A percentile compares a stretch with the other conserved stretches of the same genome.
Conservation (phyloP, 2,888 invertebrate genomes). For the Eudasyphora cyanicolor region DNA sequence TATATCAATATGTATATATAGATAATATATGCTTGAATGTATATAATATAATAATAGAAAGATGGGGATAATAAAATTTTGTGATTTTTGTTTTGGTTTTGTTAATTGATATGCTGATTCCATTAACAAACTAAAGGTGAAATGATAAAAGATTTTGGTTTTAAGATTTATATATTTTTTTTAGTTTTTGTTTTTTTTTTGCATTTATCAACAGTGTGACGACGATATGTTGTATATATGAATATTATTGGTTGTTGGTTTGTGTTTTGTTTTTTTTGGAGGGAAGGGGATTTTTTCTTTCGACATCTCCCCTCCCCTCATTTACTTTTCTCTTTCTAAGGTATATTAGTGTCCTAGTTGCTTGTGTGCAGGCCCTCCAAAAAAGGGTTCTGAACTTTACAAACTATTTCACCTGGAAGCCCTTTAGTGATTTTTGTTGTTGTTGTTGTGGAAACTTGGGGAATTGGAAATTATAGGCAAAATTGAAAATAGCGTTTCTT, state of each 20-base stretch:
- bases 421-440: constrained; percentile 78
- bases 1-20: constrained; percentile 7
- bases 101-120: constrained; percentile 80
- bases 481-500: constrained; percentile 14
- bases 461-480: too few relatives aligned
- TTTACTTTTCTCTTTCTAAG: too few relatives aligned
- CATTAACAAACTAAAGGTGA: constrained; percentile 74
- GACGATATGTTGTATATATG: constrained; percentile 63
- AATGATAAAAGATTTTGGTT: constrained; percentile 10
- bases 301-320: constrained; percentile 30
- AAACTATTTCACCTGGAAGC: constrained; percentile 76
- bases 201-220: constrained; percentile 42
- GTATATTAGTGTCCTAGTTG: constrained; percentile 66
- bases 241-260: constrained; percentile 63
- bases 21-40: constrained; percentile 23
- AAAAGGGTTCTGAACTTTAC: constrained; percentile 44
- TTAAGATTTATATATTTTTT: neutral
- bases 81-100: constrained; percentile 68
- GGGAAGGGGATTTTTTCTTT: constrained; percentile 1
- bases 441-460: constrained; percentile 58
- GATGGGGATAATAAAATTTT: constrained; percentile 30
- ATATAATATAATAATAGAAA: constrained; percentile 13
- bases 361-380: neutral
- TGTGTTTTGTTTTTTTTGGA: constrained; percentile 30
- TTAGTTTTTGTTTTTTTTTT: constrained; percentile 9